These are phyloP conservation scores for Pterocles orientalis DNA, from an alignment of 2,113 vertebrate genomes.

Conservation along the genomic window DNA sequence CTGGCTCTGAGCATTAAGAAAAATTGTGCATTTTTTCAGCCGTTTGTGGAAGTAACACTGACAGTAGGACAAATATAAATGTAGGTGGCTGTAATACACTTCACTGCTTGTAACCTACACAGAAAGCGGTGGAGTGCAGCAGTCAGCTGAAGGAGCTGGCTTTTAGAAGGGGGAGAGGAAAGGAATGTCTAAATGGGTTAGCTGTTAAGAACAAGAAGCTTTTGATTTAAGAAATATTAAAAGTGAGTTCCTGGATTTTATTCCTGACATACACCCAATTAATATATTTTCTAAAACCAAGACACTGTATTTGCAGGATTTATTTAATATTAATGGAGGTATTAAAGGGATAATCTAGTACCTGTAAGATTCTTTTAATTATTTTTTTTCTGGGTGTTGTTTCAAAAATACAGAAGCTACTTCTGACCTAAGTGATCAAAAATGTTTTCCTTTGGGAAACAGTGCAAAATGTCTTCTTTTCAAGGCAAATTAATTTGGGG, in stretches of 20 bases:
- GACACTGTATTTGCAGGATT: conserved; percentile 23
- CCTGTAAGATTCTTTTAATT: not conserved
- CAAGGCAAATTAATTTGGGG: not conserved
- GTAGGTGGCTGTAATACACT: not conserved
- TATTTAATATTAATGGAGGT: conserved; percentile 46
- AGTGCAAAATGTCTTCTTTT: not conserved
- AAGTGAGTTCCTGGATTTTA: conserved; percentile 53
- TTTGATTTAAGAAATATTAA: conserved; percentile 65
- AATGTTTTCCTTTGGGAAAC: not conserved
- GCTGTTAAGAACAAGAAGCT: conserved; percentile 67
- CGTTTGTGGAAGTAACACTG: not conserved
- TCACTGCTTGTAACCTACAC: not conserved
- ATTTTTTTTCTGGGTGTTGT: not conserved
- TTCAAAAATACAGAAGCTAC: conserved; percentile 1
- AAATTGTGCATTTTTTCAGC: not conserved
- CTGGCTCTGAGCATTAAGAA: not conserved
- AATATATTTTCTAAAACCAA: conserved; percentile 41
- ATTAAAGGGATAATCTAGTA: conserved; percentile 41
- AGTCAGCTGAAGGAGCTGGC: conserved; percentile 4
- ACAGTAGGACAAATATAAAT: not conserved
- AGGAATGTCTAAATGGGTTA: conserved; percentile 58
- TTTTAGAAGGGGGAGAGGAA: not conserved
- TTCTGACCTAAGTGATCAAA: conserved; percentile 37
- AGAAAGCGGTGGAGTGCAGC: conserved; percentile 15
- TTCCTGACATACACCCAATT: conserved; percentile 53